These are phyloP conservation scores for Atherinomorus stipes DNA, from an alignment of 2,113 vertebrate species.

Conservation along the genomic window DNA sequence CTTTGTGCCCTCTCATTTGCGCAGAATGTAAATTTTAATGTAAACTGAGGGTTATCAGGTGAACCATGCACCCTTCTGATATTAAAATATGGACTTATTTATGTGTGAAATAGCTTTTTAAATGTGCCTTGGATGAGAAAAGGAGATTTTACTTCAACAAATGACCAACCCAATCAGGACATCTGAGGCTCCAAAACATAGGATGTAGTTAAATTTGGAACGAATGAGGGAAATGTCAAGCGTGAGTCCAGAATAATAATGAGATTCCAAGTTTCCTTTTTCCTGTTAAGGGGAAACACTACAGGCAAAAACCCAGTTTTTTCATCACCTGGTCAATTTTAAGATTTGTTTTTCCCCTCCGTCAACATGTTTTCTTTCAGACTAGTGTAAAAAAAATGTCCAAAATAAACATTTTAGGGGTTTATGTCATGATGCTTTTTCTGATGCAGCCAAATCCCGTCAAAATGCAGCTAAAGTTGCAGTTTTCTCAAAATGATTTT, in stretches of 20 bases:
- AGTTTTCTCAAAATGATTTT: too few relatives aligned
- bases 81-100: neutral
- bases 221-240: conserved; percentile 69
- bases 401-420: too few relatives aligned
- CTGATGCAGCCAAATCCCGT: too few relatives aligned
- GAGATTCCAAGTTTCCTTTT: conserved; percentile 24
- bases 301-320: too few relatives aligned
- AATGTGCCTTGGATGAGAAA: conserved; percentile 2
- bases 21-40: neutral
- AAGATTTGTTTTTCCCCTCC: too few relatives aligned
- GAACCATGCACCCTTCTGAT: conserved; percentile 6
- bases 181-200: conserved; percentile 18
- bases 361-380: too few relatives aligned
- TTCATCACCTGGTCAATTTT: too few relatives aligned
- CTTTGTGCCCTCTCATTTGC: conserved; percentile 13
- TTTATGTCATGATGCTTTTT: too few relatives aligned
- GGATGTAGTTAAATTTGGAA: conserved; percentile 58
- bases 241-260: conserved; percentile 65
- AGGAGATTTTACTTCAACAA: conserved; percentile 24
- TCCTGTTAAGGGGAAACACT: conserved; percentile 28
- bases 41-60: conserved; percentile 28
- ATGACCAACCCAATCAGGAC: conserved; percentile 8
- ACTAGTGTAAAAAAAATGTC: too few relatives aligned
- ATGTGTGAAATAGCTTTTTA: conserved; percentile 9
- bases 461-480: too few relatives aligned